Conservation (phyloP, 2,888 invertebrate genomes). For the Eugnorisma glareosa region DNA sequence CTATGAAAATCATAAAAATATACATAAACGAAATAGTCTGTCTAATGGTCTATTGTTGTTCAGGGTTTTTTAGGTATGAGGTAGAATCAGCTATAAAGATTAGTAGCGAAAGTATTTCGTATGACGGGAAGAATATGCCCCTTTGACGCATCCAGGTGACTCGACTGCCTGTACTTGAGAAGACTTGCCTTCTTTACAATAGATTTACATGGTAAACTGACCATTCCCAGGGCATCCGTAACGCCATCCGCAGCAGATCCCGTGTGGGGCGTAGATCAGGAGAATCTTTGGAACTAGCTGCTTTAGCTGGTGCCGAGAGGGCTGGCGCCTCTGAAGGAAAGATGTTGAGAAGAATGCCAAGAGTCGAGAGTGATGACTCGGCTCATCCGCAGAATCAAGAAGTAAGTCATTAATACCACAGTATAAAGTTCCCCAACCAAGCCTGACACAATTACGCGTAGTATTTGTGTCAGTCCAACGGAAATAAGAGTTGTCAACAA, state of each 20-base stretch:
- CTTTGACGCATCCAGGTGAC: neutral
- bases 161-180: neutral
- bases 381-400: constrained; percentile 84
- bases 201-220: neutral
- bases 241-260: constrained; percentile 90
- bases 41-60: neutral
- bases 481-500: neutral
- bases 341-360: constrained; percentile 93
- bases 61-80: neutral
- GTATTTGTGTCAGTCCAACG: too few relatives aligned
- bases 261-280: constrained; percentile 90
- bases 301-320: constrained; percentile 83
- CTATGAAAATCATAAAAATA: neutral
- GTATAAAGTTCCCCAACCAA: neutral
- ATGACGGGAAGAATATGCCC: neutral
- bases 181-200: neutral
- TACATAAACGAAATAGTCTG: neutral
- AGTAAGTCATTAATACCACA: constrained; percentile 11
- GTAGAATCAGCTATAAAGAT: neutral
- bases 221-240: constrained; percentile 88
- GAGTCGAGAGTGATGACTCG: constrained; percentile 93
- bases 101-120: neutral
- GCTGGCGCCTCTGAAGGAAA: constrained; percentile 85
- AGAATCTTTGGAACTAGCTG: constrained; percentile 92
- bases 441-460: neutral